Percentiles rank a stretch among this genome's conserved stretches.
Evolutionary conservation across 2,888 invertebrate genomes (phyloP).

Genomic region (Drosophila sordidula): DNA sequence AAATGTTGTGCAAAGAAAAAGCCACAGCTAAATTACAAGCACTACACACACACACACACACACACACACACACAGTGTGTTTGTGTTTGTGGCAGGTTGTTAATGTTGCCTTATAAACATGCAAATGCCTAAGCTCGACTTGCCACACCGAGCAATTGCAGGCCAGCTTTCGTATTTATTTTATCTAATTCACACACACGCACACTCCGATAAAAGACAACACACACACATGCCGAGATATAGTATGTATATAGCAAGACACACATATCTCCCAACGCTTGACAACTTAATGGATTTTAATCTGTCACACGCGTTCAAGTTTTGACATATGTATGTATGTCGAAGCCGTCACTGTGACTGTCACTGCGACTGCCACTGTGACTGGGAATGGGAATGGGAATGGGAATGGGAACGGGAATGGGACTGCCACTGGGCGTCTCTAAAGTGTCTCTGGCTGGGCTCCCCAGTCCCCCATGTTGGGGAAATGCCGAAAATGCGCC

Average conservation of each 20-base stretch:
- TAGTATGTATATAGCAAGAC: background rate
- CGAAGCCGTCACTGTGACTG: conserved; percentile 23
- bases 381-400: conserved; percentile 19
- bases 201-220: conserved; percentile 1
- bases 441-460: conserved; percentile 40
- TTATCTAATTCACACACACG: conserved; percentile 29
- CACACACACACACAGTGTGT: too few relatives aligned
- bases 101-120: conserved; percentile 29
- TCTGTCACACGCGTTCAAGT: conserved; percentile 81
- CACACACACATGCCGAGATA: background rate
- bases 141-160: conserved; percentile 38
- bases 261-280: conserved; percentile 42
- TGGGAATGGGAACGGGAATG: conserved; percentile 14
- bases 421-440: conserved; percentile 17
- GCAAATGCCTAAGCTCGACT: conserved; percentile 50
- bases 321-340: conserved; percentile 46
- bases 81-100: conserved; percentile 31
- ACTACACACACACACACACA: background rate
- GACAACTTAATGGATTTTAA: conserved; percentile 84
- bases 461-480: conserved; percentile 21
- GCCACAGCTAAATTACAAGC: conserved; percentile 49
- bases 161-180: conserved; percentile 46
- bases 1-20: conserved; percentile 46
- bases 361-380: conserved; percentile 36
- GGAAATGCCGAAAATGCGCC: conserved; percentile 40